Evolutionary conservation across 2,797 vertebrate species (phyloP), one percentile per base, ranked within the genome.

Genomic region (Pygocentrus nattereri): DNA sequence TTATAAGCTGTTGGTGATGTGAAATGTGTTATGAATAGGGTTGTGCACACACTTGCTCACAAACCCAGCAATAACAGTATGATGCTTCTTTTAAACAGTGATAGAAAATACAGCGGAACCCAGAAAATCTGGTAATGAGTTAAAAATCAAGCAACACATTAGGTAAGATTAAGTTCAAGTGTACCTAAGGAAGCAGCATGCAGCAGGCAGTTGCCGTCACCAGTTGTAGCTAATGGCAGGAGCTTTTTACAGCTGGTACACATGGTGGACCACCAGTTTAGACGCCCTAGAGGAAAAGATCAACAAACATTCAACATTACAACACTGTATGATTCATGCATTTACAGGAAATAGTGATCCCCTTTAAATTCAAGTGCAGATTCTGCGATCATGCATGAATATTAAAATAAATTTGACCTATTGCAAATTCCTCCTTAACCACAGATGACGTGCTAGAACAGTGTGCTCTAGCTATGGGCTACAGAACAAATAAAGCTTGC

Each of bases 211-310:
- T 99, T 99, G 18, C 98, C 98, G 21, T 99, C 98, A 16, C 98
- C 98, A 0, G 98, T 99, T 13, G 98, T 99, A 61, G 98, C 98
- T 92, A 99, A 89, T 54, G 98, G 98, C 84, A 99, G 96, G 74
- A 99, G 96, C 83, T 97, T 96, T 88, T 99, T 99, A 88, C 98
- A 99, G 89, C 97, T 99, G 0, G 95, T 96, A 90, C 98, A 99
- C 90, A 96, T 97, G 0, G 97, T 97, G 87, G 98, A 98, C 98
- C 98, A 99, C 98, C 98, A 99, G 81, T 99, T 99, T 82, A 99
- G 94, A 84, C 97, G 97, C 87, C 98, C 98, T 99, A 91, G 68
- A 91, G 85, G 49, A 78, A 85, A 85, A 23, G 5, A 79, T 13
- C 19, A 64, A 59, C 27, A 49, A 21, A 77, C 15, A 1, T n/a